Evolutionary conservation across 2,113 vertebrate genomes (phyloP), one percentile per base, ranked within the genome.

Genomic region (Chitala chitala): DNA sequence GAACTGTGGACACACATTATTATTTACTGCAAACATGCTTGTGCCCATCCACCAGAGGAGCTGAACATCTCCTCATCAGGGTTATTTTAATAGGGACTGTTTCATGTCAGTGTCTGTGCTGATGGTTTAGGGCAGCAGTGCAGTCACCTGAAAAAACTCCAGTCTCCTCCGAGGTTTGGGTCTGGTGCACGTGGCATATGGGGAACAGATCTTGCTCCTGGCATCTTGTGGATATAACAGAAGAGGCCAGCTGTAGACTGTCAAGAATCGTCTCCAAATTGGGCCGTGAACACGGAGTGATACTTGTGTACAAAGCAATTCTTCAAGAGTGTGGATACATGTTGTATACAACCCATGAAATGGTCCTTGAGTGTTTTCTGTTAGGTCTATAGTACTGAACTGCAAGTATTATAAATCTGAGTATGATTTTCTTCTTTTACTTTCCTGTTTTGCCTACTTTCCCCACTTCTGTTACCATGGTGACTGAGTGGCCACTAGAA

Each of bases 381-480:
- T 29, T 29, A 68, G 64, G 12, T 24, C 40, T 15, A 9, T 26
- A 42, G 42, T 20, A 6, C 38, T 46, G 20, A 48, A 22, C n/a
- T 68, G 38, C 38, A 46, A 17, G 40, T 24, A 46, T 12, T 68
- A 48, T 12, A 46, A 68, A 68, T 26, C 4, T 17, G 24, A n/a
- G 24, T 12, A 6, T 59, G 74, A 31, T 9, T 20, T 78, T 44
- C 79, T 40, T 55, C 76, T 38, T 5, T 68, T 55, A 46, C 64
- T 77, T n/a, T 61, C n/a, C n/a, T n/a, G 38, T 58, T 54, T 72
- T 9, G 50, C 50, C 22, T 74, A 54, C 29, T 66, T 71, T 38
- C 26, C 51, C 71, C 81, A 73, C 72, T 82, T 36, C 59, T 33
- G 79, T 79, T 84, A 77, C 78, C 74, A 61, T 77, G 72, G 81